Evolutionary conservation across 2,113 vertebrate species (phyloP), one percentile per base, ranked within the genome.

Genomic region (Gadus macrocephalus): DNA sequence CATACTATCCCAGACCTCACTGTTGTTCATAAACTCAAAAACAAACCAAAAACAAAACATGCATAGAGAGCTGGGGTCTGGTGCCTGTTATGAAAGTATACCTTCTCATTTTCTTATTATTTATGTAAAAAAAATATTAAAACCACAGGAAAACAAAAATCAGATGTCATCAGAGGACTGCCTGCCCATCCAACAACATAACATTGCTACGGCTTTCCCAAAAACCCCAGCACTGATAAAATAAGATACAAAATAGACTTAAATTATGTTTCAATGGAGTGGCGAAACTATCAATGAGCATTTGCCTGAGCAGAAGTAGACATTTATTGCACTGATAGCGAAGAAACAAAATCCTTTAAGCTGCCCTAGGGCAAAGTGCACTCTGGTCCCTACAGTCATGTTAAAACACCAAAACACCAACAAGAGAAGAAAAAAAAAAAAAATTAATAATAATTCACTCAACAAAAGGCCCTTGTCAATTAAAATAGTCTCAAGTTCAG

Each of bases 31-130:
- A n/a, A 59, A 19, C 16, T 17, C 8, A 7, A 17, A 59, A 59
- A 59, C n/a, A 19, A 59, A 17, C 56, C 8, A 59, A n/a, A 16
- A 19, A 59, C 8, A 59, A 59, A 59, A n/a, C 15, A 59, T 59
- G 15, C 15, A n/a, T n/a, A 12, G 62, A 73, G 60, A 74, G 83
- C 81, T 62, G 19, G 75, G 87, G 88, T 73, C 91, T 91, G 86
- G 72, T 85, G 87, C 88, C 72, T 86, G 81, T 90, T 88, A 74
- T 75, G 83, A 84, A 82, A 90, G 93, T 86, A 89, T 87, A 89
- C 88, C 89, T 86, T 87, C 86, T 92, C 88, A 92, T 89, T 92
- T 83, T 82, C 74, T 82, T 78, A 74, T 80, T 35, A 35, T 76
- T 67, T 84, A 83, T 77, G 83, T 85, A 87, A 83, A 92, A 88